Evolutionary conservation across 2,113 vertebrate species (phyloP).

Genomic region (Isurus oxyrinchus): DNA sequence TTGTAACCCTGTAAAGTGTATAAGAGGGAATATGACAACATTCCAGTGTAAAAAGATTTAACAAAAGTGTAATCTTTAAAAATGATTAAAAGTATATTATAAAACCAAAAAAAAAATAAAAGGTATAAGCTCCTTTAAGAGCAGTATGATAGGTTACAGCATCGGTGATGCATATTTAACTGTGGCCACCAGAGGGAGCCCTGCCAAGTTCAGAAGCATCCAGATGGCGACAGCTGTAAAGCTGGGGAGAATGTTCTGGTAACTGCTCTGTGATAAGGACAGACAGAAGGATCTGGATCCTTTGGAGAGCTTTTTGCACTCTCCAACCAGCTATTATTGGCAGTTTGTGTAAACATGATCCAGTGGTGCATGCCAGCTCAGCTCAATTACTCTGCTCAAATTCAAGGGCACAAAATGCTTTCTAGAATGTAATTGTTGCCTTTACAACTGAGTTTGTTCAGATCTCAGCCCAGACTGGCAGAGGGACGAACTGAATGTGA

Average conservation of each 20-base stretch:
- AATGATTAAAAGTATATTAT: slow-evolving; percentile 84
- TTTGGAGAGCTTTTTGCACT: not conserved
- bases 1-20: slow-evolving; percentile 71
- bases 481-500: not conserved
- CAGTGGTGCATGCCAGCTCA: not conserved
- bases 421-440: not conserved
- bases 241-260: not conserved
- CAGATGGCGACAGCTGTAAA: not conserved
- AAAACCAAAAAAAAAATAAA: slow-evolving; percentile 42
- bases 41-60: slow-evolving; percentile 72
- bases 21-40: slow-evolving; percentile 73
- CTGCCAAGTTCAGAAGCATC: not conserved
- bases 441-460: not conserved
- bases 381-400: not conserved
- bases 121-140: not conserved
- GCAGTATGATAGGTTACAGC: not conserved
- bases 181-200: not conserved
- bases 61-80: slow-evolving; percentile 62
- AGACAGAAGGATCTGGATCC: not conserved
- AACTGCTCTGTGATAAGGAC: not conserved
- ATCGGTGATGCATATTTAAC: not conserved
- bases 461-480: not conserved
- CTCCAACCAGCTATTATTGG: not conserved
- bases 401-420: not conserved
- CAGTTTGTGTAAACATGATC: slow-evolving; percentile 10